A percentile compares a stretch with the other conserved stretches of the same genome.
Evolutionary conservation across 2,113 vertebrate species (phyloP).

Genomic region (Chloropsis cyanopogon): DNA sequence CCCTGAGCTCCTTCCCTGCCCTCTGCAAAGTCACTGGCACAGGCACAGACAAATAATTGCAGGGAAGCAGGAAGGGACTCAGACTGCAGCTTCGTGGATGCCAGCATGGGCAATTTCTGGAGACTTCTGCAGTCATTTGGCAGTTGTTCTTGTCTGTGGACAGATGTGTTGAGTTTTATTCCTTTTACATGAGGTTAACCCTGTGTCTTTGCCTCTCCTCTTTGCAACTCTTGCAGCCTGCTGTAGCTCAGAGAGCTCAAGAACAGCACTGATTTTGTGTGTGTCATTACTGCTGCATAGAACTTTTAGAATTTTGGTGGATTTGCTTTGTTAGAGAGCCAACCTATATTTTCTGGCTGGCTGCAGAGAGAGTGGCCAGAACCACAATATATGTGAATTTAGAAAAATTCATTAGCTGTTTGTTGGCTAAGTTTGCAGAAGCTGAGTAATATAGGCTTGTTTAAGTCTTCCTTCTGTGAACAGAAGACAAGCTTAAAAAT

Average conservation of each 20-base stretch:
- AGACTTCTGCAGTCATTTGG: not conserved
- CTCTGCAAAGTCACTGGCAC: not conserved
- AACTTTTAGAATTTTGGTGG: not conserved
- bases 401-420: not conserved
- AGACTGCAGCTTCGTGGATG: accelerated
- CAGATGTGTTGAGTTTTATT: not conserved
- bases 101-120: not conserved
- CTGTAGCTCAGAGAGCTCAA: not conserved
- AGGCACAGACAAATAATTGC: not conserved
- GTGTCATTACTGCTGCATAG: not conserved
- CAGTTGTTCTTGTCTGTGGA: not conserved
- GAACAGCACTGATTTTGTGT: not conserved
- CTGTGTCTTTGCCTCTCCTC: not conserved
- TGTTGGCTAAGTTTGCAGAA: not conserved
- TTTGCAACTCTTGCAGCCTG: not conserved
- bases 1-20: not conserved
- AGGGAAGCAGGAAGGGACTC: not conserved
- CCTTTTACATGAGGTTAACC: not conserved
- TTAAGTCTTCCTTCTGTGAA: not conserved
- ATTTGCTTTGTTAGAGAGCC: not conserved
- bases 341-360: not conserved
- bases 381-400: not conserved
- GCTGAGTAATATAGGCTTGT: not conserved
- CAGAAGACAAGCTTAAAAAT: not conserved
- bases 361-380: not conserved